Conservation (phyloP, 2,113 vertebrate species). For the Hemibagrus wyckioides region DNA sequence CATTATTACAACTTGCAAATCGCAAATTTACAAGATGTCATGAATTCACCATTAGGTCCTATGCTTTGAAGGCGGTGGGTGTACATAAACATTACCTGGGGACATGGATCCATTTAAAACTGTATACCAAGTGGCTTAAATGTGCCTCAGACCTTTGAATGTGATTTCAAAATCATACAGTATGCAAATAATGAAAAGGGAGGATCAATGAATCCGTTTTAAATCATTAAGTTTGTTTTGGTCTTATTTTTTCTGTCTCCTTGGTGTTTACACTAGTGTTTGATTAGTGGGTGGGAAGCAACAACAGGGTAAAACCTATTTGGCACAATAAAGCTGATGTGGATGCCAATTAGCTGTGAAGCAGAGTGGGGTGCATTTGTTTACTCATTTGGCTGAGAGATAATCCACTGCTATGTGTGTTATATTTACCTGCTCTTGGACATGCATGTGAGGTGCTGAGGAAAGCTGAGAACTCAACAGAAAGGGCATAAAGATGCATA, state of each 20-base stretch:
- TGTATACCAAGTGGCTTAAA: background rate
- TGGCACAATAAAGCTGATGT: constrained; percentile 21
- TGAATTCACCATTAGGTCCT: background rate
- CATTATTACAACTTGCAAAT: background rate
- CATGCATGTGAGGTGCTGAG: background rate
- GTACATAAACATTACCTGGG: background rate
- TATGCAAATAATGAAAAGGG: background rate
- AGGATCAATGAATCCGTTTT: background rate
- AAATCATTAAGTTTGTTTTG: background rate
- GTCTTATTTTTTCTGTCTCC: background rate
- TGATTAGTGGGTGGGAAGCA: constrained; percentile 11
- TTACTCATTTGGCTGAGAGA: constrained; percentile 11
- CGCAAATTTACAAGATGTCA: background rate
- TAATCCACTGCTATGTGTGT: constrained; percentile 16
- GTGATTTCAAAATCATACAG: background rate
- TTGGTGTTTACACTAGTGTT: background rate
- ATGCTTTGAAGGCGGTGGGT: background rate
- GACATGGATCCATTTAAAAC: background rate
- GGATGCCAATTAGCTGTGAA: background rate
- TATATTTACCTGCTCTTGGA: constrained; percentile 1
- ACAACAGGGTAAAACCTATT: background rate
- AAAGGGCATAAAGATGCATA: background rate
- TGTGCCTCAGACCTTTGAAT: background rate
- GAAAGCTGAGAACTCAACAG: background rate
- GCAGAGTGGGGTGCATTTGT: background rate